Base-by-base conservation (phyloP, 2,888 invertebrate genomes). In the Eledona agricola region DNA sequence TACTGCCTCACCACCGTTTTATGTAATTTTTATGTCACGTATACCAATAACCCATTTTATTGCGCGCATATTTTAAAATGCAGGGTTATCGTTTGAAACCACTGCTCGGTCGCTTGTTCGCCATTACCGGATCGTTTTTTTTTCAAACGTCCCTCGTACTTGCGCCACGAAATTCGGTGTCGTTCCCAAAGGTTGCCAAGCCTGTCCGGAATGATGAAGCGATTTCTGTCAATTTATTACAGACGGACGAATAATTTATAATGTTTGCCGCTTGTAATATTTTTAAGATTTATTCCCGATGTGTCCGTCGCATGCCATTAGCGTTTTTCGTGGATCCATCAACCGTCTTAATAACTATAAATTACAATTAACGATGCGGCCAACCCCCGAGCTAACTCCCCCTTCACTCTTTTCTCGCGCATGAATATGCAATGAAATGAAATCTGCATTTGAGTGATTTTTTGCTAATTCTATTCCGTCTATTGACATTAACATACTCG, bases 11-110 rank as follows among this genome's bases (percentile, higher is more conserved):
- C 56, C 58, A 55, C 57, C 26, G 51, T 58, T 62, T 62, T 58
- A 62, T 62, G 62, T 47, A 55, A 62, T 57, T 62, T 62, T 62
- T 59, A 62, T 59, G 58, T 59, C 49, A 55, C 51, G 56, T 58
- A 56, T 51, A 20, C 51, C 51, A 51, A 51, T 58, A 59, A 59
- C 50, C 46, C 22, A 54, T 54, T 59, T 59, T 59, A 58, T 58
- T 54, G 32, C 45, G 25, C 17, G 17, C 12, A 45, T 26, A 42
- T 43, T 55, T 57, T 59, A 50, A 54, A 47, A 53, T 49, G 29
- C 34, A 15, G 23, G 13, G 34, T 26, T 43, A 29, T 32, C 34
- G 42, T 12, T 15, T 22, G 29, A 50, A 50, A 40, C 12, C 20
- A 19, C 20, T 19, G 4, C n/a, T n/a, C n/a, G n/a, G n/a, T n/a